Evolutionary conservation across 1,140 invertebrate genomes (phyloP).

Genomic region (Rhopalosiphum padi): DNA sequence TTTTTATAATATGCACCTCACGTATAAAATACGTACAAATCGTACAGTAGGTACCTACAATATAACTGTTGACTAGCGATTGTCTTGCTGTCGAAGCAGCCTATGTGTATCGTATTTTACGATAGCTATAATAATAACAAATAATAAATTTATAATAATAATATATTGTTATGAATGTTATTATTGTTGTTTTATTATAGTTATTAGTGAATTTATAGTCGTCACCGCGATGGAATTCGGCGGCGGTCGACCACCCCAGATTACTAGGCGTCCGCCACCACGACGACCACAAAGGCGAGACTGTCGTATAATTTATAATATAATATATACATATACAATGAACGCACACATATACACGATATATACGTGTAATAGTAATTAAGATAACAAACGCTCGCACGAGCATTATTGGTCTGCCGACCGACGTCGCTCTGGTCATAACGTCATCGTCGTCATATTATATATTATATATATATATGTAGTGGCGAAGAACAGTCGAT

Average conservation of each 20-base stretch:
- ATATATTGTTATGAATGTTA: not conserved
- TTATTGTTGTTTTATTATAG: not conserved
- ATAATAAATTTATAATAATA: not conserved
- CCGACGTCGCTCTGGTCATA: not conserved
- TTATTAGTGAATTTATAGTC: not conserved
- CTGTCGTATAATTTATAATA: not conserved
- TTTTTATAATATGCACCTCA: too few species aligned
- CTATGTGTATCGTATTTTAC: not conserved
- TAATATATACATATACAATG: not conserved
- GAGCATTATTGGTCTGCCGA: not conserved
- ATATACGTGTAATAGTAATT: not conserved
- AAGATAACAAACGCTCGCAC: not conserved
- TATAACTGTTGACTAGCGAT: not conserved
- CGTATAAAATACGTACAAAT: not conserved
- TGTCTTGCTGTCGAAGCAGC: not conserved
- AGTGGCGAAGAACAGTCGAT: not conserved
- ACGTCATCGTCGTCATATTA: not conserved
- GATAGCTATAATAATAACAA: not conserved
- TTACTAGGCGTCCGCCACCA: conserved; percentile 14
- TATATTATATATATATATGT: not conserved
- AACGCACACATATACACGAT: not conserved
- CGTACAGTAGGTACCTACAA: not conserved
- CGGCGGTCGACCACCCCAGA: conserved; percentile 25
- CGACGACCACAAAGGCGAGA: not conserved
- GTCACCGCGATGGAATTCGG: conserved; percentile 27